phyloP scores from a whole-genome alignment of 2,797 vertebrate genomes.

The Podargus strigoides region DNA sequence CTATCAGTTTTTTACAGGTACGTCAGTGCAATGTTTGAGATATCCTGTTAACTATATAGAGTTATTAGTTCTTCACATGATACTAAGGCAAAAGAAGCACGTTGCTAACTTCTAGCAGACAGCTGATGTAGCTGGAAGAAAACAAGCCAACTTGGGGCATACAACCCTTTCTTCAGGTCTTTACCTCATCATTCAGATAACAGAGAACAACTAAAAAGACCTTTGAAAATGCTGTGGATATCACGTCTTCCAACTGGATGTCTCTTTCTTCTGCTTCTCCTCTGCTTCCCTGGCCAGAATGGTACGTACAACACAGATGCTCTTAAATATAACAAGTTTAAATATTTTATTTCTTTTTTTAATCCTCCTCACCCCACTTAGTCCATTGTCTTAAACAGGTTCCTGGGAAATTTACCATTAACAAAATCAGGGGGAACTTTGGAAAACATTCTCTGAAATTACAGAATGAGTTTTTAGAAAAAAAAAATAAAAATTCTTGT shows the following conservation, averaged over 20 bases:
- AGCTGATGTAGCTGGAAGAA: not conserved
- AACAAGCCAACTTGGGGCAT: not conserved
- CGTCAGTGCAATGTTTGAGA: too few relatives aligned
- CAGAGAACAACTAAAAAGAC: not conserved
- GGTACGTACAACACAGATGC: not conserved
- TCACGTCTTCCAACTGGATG: not conserved
- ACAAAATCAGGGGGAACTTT: not conserved
- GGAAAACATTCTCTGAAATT: not conserved
- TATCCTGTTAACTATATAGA: too few relatives aligned
- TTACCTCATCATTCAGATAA: not conserved
- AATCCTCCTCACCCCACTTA: rapidly evolving
- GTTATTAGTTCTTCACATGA: too few relatives aligned
- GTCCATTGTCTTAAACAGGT: not conserved
- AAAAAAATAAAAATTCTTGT: not conserved
- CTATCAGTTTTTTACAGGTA: too few relatives aligned
- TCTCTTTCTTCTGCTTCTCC: not conserved
- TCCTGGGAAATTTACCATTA: not conserved
- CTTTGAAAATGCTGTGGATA: not conserved
- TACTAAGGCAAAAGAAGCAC: not conserved
- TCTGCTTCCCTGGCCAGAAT: not conserved
- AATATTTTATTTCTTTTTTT: not conserved
- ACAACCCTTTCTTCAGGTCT: not conserved
- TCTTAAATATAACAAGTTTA: not conserved
- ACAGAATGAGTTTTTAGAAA: not conserved
- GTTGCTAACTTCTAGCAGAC: not conserved